Evolutionary conservation across 2,113 vertebrate species (phyloP), one percentile per base, ranked within the genome.

Genomic region (Forbesichthys agassizii): DNA sequence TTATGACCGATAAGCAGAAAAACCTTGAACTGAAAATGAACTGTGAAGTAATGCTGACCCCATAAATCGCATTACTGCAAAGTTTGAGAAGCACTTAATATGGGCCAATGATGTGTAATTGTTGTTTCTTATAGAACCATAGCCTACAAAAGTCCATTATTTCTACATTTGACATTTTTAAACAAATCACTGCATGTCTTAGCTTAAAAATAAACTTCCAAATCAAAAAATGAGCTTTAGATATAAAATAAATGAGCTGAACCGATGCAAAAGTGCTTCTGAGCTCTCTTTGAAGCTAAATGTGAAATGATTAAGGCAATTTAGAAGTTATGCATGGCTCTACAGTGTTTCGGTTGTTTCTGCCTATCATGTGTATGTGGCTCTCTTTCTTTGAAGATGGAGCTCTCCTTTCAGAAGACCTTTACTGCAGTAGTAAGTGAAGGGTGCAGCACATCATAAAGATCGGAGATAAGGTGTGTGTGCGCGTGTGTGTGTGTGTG

Each of bases 361-460:
- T 42, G 13, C 46, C 13, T 61, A n/a, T 27, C 46, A 14, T 46
- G 33, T 61, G 7, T 27, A 46, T 36, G 18, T 58, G 56, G 56
- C 18, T 27, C 56, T 33, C 56, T 33, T 68, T 81, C 86, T 91
- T 91, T 90, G 90, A 89, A 91, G 88, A 86, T 68, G 79, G 58
- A 36, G 20, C 81, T 82, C 77, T 71, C 53, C 67, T 72, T 72
- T 68, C 75, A 79, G 82, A 88, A 87, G 84, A 86, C 86, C 84
- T 90, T 91, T 88, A 88, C 83, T 85, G 78, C 82, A 64, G 78
- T 11, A 48, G 81, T 87, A 91, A 90, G 90, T 90, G 90, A 66
- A 85, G 90, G 90, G 90, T 89, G 84, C 87, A 90, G 86, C 77
- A 81, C 57, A 27, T 80, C 87, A 82, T 90, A 89, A 91, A 91